A percentile compares a stretch with the other conserved stretches of the same genome.
These are phyloP conservation scores for Aphidius ervi DNA, from an alignment of 1,140 invertebrate species.

Conservation along the genomic window DNA sequence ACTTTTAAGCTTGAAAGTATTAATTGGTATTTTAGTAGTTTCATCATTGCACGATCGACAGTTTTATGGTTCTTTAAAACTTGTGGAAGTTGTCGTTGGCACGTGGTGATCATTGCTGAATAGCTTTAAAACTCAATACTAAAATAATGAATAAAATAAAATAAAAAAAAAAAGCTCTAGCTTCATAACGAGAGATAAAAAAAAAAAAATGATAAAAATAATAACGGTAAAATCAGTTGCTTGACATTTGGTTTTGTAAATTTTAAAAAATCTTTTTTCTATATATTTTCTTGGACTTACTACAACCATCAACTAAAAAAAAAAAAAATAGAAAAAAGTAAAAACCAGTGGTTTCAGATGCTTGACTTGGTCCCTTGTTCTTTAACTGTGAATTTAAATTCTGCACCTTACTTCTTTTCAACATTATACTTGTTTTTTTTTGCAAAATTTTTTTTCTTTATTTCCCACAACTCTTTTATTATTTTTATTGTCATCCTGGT, in stretches of 20 bases:
- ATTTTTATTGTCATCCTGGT: slow-evolving; percentile 1
- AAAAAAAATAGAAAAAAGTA: too few relatives aligned
- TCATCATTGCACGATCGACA: slow-evolving; percentile 11
- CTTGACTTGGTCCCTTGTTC: slow-evolving; percentile 10
- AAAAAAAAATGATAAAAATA: neutral
- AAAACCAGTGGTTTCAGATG: slow-evolving; percentile 12
- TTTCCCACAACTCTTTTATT: neutral
- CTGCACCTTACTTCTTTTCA: slow-evolving; percentile 6
- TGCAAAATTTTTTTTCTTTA: neutral
- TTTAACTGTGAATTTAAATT: slow-evolving; percentile 9
- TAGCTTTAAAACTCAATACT: neutral
- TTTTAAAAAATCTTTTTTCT: neutral
- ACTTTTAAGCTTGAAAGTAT: too few relatives aligned
- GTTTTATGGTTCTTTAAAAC: slow-evolving; percentile 19
- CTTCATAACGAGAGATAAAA: neutral
- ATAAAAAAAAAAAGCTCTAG: neutral
- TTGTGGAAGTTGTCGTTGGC: slow-evolving; percentile 9
- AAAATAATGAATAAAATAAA: neutral
- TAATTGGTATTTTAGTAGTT: neutral
- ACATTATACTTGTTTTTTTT: neutral
- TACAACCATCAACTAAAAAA: neutral
- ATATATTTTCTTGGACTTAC: neutral
- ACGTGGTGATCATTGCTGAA: neutral
- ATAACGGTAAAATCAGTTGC: neutral
- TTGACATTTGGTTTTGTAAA: slow-evolving; percentile 4